phyloP scores from a whole-genome alignment of 2,797 vertebrate species.

The Cryptoblepharus egeriae region DNA sequence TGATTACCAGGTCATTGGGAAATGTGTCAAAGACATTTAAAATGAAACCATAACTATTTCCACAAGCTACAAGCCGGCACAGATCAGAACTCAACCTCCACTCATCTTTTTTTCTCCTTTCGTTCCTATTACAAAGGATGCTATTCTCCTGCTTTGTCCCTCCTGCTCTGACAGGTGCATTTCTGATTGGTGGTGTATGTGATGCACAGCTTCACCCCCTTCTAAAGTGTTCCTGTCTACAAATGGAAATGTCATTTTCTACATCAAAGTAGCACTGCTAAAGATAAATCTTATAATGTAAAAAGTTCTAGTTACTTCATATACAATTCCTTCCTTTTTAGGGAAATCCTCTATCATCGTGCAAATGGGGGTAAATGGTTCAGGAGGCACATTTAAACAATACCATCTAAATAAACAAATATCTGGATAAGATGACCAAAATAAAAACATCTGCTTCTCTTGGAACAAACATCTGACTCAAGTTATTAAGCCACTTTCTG shows the following conservation, averaged over 20 bases:
- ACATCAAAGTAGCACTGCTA: not conserved
- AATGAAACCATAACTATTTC: too few relatives aligned
- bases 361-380: not conserved
- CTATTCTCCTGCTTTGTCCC: too few relatives aligned
- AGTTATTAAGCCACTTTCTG: not conserved
- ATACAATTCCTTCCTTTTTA: not conserved
- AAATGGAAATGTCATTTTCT: not conserved
- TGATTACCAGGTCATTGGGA: too few relatives aligned
- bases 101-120: too few relatives aligned
- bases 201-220: not conserved
- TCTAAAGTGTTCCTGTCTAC: not conserved
- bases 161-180: too few relatives aligned
- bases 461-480: not conserved
- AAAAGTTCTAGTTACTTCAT: not conserved
- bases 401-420: not conserved
- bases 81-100: too few relatives aligned
- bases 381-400: not conserved
- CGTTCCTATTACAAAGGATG: too few relatives aligned
- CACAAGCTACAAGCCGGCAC: too few relatives aligned
- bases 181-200: not conserved
- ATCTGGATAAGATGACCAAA: not conserved
- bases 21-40: too few relatives aligned
- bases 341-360: not conserved
- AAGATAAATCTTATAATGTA: not conserved
- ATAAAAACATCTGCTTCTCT: not conserved